Base-by-base conservation (phyloP, 2,888 invertebrate species). In the Barypeithes pellucidus region DNA sequence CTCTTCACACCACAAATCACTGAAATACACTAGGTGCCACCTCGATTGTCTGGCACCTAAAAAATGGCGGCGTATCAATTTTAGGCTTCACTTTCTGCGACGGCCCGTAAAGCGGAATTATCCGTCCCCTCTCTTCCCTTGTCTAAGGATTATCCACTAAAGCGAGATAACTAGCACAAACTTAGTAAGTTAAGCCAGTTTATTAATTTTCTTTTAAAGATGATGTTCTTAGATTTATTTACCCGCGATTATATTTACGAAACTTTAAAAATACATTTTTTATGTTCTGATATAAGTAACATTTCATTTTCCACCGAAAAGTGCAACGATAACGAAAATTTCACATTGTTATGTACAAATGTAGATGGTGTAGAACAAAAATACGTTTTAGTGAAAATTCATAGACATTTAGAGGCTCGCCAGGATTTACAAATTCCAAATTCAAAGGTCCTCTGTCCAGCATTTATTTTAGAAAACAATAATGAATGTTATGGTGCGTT, bases 301-400 rank as follows among this genome's bases (percentile, higher is more conserved):
- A 18, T 47, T 20, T 7, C 18, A 12, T 45, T 45, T 18, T 47
- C 22, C 8, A 9, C 20, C 0, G 11, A 47, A 20, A 18, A 47
- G 47, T 47, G 20, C 47, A 18, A 22, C 3, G 5, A 5, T 20
- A 47, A 47, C 12, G 12, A 47, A 20, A 8, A 47, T 1, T 18
- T 47, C 22, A 47, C 47, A 20, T 18, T 47, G 4, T 47, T 47
- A 20, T 8, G 7, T 9, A 20, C 22, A 11, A 47, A 8, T 2
- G 20, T 18, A 11, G 20, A 20, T 12, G 47, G 20, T 11, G 9
- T 20, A 4, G 18, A 47, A 20, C 8, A 47, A 20, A 8, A 47
- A 12, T 47, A 47, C 11, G 20, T 47, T 47, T 47, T 47, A 47
- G 20, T 22, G 20, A 47, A 18, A 47, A 20, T 47, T 22, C 18